Conservation (phyloP, 2,113 vertebrate species). For the Narcine bancroftii region DNA sequence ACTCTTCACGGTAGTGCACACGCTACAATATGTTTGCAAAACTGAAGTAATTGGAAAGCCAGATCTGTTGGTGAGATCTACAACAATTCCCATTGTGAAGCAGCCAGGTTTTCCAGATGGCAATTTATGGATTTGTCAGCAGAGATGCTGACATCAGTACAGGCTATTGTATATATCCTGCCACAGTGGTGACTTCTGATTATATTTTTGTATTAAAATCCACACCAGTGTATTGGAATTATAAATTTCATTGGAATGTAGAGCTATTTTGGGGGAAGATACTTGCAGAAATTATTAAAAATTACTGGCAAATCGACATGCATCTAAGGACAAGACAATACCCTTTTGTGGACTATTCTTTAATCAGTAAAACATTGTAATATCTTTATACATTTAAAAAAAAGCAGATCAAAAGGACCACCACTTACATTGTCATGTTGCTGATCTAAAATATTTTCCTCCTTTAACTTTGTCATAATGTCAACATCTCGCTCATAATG, state of each 20-base stretch:
- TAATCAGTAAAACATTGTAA: background rate
- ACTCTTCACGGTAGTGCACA: no score
- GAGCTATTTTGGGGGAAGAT: background rate
- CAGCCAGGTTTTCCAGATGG: background rate
- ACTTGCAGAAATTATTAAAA: background rate
- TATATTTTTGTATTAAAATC: background rate
- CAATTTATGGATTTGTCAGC: background rate
- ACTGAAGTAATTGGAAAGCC: background rate
- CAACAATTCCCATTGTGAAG: background rate
- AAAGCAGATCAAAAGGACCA: background rate
- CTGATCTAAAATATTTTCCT: slow-evolving; percentile 59
- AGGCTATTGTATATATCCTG: no score
- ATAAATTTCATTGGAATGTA: background rate
- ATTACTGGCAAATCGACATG: background rate
- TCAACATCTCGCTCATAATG: slow-evolving; percentile 86
- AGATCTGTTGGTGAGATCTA: background rate
- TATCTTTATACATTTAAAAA: slow-evolving; percentile 8
- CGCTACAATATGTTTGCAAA: background rate
- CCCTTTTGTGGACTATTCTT: background rate
- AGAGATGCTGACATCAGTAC: background rate
- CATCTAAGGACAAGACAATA: background rate
- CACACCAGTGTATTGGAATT: background rate
- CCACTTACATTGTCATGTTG: slow-evolving; percentile 72
- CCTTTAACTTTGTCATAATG: slow-evolving; percentile 65
- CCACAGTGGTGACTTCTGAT: no score